These are phyloP conservation scores for Chymomyza fuscimana DNA, from an alignment of 2,888 invertebrate genomes.

Conservation along the genomic window DNA sequence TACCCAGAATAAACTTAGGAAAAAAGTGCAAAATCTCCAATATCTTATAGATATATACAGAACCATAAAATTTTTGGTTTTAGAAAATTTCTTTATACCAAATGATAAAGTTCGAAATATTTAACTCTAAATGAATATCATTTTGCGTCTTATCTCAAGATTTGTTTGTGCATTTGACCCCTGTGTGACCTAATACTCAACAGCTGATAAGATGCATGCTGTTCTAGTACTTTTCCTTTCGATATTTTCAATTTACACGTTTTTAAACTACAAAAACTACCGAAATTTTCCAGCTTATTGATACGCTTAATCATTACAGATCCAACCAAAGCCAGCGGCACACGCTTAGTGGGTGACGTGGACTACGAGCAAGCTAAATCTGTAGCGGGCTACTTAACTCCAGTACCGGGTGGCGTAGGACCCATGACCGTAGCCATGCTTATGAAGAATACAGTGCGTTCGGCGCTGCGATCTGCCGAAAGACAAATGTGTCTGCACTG, in stretches of 20 bases:
- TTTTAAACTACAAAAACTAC: not conserved
- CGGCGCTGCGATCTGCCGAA: constrained; percentile 77
- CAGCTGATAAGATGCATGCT: constrained; percentile 38
- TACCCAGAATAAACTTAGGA: too few relatives aligned
- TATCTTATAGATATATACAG: too few relatives aligned
- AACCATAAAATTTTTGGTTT: too few relatives aligned
- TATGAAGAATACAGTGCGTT: constrained; percentile 88
- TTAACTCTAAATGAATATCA: too few relatives aligned
- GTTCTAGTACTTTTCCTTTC: constrained; percentile 1
- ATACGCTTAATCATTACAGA: constrained; percentile 81
- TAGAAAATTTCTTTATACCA: too few relatives aligned
- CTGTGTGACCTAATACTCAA: not conserved
- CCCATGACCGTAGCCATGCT: constrained; percentile 81
- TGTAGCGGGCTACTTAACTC: constrained; percentile 88
- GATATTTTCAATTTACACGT: not conserved
- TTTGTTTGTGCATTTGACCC: constrained; percentile 37
- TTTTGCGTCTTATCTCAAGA: not conserved
- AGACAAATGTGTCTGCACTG: constrained; percentile 83
- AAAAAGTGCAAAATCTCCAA: too few relatives aligned
- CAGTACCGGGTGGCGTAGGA: constrained; percentile 3
- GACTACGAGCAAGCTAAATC: constrained; percentile 89
- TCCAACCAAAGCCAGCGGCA: constrained; percentile 86
- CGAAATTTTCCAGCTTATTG: not conserved
- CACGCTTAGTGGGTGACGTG: constrained; percentile 96
- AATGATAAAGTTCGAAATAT: too few relatives aligned